Evolutionary conservation across 2,797 vertebrate genomes (phyloP), one percentile per base, ranked within the genome.

Genomic region (Odontamblyopus lacepedii): DNA sequence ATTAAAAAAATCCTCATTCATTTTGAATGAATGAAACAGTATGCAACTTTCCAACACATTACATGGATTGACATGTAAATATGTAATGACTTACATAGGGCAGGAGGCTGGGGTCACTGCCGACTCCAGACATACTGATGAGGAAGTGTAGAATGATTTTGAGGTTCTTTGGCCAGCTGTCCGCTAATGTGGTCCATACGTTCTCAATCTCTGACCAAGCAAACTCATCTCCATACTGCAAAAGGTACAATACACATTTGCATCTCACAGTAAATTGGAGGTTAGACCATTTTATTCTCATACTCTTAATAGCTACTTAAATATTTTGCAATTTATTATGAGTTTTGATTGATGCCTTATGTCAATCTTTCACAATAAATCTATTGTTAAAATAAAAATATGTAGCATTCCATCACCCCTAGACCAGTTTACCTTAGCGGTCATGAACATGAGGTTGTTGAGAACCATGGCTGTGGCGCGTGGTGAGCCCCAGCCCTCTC

Each of bases 391-490:
- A 60, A 60, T 60, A 29, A 60, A 60, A 60, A 30, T 60, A 27
- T 1, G 23, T 13, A 57, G 55, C 23, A 2, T 57, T 57, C 3
- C 55, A 57, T 26, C 55, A 26, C 2, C 23, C 23, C 23, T 57
- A 1, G 8, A 57, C 26, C 9, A 27, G 57, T 12, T 38, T 32
- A 99, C 98, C 96, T 99, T 99, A 15, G 98, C 97, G 0, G 98
- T 99, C 95, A 99, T 99, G 86, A 99, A 99, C 96, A 99, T 98
- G 57, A 99, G 95, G 81, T 99, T 99, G 93, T 99, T 99, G 79
- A 99, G 92, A 92, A 99, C 96, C 96, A 99, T 97, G 67, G 96
- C 94, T 26, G 98, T 98, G 71, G 98, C 98, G 56, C 96, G 96
- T 0, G 96, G 97, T 4, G 98, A 99, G 2, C 98, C 98, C 98